Conservation (phyloP, 1,140 invertebrate genomes). For the Augochlora pura region DNA sequence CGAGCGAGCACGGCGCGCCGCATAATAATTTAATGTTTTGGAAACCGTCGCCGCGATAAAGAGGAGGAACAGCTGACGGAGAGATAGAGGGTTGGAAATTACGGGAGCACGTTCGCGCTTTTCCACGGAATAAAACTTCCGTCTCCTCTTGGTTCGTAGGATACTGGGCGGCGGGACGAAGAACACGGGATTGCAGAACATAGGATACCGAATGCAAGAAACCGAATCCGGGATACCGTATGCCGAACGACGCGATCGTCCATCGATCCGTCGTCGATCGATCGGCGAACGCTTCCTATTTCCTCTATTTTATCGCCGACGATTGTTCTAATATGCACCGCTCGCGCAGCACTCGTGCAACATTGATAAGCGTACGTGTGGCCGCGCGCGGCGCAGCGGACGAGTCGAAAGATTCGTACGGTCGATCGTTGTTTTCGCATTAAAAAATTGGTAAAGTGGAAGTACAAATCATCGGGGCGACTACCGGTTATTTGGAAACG, state of each 20-base stretch:
- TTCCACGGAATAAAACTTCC: not conserved
- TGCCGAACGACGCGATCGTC: no score
- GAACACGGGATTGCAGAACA: no score
- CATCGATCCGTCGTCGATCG: not conserved
- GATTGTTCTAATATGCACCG: no score
- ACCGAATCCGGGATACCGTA: no score
- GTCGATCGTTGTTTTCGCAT: slow-evolving; percentile 60
- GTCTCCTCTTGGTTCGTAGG: no score
- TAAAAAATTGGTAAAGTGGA: slow-evolving; percentile 76
- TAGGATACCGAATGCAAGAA: no score
- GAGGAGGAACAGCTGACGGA: not conserved
- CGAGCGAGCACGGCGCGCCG: slow-evolving; percentile 33
- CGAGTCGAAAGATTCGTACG: not conserved
- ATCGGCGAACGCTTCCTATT: not conserved
- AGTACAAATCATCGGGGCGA: slow-evolving; percentile 74
- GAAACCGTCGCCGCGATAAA: slow-evolving; percentile 7
- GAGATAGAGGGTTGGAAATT: not conserved
- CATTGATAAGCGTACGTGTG: no score
- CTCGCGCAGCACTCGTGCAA: no score
- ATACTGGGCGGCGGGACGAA: no score
- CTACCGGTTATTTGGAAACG: slow-evolving; percentile 70
- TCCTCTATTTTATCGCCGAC: no score
- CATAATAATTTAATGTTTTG: slow-evolving; percentile 46
- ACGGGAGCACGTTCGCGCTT: not conserved
- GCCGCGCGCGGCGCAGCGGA: no score